phyloP scores from a whole-genome alignment of 2,113 vertebrate species.

The Bombycilla garrulus region DNA sequence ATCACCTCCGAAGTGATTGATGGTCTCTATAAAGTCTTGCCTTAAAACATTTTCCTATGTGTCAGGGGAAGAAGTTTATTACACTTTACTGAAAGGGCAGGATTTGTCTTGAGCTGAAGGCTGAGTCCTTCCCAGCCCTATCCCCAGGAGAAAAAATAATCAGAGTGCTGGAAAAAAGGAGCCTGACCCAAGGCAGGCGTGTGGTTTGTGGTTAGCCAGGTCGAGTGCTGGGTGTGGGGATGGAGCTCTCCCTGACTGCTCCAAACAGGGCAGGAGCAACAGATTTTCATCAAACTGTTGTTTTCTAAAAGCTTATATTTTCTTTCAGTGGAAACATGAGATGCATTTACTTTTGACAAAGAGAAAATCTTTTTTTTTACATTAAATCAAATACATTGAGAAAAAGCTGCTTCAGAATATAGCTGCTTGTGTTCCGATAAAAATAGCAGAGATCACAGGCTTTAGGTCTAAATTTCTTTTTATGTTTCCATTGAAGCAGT shows the following conservation, averaged over 20 bases:
- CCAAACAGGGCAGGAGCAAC: background rate
- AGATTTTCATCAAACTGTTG: background rate
- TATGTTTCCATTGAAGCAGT: background rate
- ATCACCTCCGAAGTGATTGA: constrained; percentile 65
- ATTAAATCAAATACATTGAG: background rate
- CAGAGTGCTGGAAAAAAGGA: background rate
- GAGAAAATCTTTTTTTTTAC: background rate
- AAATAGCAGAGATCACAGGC: background rate
- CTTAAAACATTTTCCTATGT: constrained; percentile 65
- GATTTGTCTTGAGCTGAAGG: background rate
- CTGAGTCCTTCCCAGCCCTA: constrained; percentile 14
- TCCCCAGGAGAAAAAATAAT: background rate
- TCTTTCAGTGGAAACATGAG: background rate
- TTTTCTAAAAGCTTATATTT: background rate
- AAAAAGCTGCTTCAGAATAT: background rate
- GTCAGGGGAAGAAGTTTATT: constrained; percentile 53
- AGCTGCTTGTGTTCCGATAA: background rate
- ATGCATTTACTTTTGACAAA: background rate
- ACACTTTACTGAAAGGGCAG: constrained; percentile 27
- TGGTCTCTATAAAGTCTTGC: constrained; percentile 62
- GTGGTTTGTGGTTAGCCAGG: background rate
- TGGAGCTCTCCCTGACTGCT: background rate
- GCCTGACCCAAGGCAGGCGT: background rate
- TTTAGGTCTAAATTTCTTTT: background rate
- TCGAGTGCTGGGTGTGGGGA: background rate